Conservation (phyloP, 2,797 vertebrate genomes). For the Aythya fuligula region DNA sequence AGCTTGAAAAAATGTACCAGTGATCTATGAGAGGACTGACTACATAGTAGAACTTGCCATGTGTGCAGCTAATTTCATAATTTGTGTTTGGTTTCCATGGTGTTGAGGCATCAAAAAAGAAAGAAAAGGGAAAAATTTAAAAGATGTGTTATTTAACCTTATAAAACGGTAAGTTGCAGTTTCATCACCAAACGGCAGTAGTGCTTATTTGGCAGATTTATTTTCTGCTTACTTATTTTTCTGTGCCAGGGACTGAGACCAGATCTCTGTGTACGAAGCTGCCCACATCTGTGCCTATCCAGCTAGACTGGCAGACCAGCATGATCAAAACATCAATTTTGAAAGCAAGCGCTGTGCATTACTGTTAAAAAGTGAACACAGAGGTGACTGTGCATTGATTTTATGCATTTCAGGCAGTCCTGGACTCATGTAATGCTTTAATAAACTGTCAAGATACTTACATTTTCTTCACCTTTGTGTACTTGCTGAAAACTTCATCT, state of each 20-base stretch:
- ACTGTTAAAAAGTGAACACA: not conserved
- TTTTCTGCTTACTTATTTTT: not conserved
- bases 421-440: not conserved
- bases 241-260: not conserved
- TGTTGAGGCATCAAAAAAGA: not conserved
- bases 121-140: not conserved
- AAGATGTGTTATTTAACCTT: not conserved
- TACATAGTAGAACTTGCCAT: not conserved
- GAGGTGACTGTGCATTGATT: not conserved
- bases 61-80: not conserved
- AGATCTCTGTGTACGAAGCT: not conserved
- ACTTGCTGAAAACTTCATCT: slow-evolving; percentile 81
- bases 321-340: not conserved
- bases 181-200: not conserved
- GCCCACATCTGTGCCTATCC: not conserved
- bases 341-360: not conserved
- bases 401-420: not conserved
- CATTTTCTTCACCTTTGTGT: slow-evolving; percentile 79
- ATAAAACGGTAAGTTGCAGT: not conserved
- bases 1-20: not conserved
- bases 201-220: not conserved
- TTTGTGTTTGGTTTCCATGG: not conserved
- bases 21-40: not conserved
- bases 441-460: slow-evolving; percentile 71
- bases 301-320: not conserved